These are phyloP conservation scores for Melanaphis sacchari DNA, from an alignment of 1,140 invertebrate species.

Conservation along the genomic window DNA sequence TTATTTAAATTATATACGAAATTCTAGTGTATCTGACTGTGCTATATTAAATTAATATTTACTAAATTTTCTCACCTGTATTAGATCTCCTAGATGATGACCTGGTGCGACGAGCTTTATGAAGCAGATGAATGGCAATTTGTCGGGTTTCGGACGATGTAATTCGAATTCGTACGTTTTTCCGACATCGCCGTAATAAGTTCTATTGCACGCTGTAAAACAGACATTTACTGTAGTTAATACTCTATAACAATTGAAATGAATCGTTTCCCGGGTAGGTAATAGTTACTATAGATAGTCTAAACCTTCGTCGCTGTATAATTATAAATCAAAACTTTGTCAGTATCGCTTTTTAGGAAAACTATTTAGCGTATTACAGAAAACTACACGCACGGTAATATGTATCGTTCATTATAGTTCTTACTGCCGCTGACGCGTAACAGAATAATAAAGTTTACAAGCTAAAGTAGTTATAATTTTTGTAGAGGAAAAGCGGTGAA, in stretches of 20 bases:
- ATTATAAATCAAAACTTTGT: neutral
- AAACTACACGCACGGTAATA: neutral
- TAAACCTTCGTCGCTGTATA: neutral
- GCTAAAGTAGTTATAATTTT: neutral
- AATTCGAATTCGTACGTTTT: conserved; percentile 82
- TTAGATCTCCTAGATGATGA: conserved; percentile 81
- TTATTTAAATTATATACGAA: neutral
- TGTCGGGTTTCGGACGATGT: conserved; percentile 80
- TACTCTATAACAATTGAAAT: neutral
- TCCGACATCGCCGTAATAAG: conserved; percentile 83
- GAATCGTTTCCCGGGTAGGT: neutral
- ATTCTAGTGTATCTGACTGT: neutral
- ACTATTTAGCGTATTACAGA: neutral
- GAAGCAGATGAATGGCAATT: conserved; percentile 83
- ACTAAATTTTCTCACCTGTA: conserved; percentile 72
- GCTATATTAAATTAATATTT: neutral
- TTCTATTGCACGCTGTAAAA: conserved; percentile 82
- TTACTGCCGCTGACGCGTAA: conserved; percentile 13
- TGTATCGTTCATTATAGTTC: neutral
- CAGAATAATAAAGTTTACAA: conserved; percentile 18
- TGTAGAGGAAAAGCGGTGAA: neutral
- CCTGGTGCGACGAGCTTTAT: conserved; percentile 85
- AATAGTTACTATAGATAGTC: neutral
- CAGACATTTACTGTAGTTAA: neutral
- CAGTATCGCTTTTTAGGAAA: neutral